Percentiles rank a stretch among this genome's conserved stretches.
These are phyloP conservation scores for Xenopus borealis DNA, from an alignment of 2,113 vertebrate genomes.

Conservation along the genomic window DNA sequence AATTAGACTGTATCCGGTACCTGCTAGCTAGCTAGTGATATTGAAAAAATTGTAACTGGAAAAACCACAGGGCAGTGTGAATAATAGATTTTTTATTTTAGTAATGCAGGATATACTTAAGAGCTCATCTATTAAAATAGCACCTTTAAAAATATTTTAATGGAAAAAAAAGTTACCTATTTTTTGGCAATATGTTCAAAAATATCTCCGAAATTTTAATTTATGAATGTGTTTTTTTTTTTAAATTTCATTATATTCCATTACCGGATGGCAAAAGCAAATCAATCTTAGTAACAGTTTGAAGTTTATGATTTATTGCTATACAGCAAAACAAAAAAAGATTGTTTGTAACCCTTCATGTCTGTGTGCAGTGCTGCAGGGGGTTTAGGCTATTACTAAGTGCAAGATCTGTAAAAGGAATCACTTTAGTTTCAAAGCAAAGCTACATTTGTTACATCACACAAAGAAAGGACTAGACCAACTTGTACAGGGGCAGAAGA, in stretches of 20 bases:
- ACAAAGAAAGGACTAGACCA: constrained; percentile 26
- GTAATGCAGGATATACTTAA: too few species aligned
- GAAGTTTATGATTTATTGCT: constrained; percentile 47
- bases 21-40: too few species aligned
- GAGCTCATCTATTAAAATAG: too few species aligned
- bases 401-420: constrained; percentile 57
- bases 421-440: constrained; percentile 59
- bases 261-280: constrained; percentile 38
- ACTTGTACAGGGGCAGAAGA: background rate
- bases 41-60: too few species aligned
- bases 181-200: background rate
- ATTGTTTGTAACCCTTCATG: constrained; percentile 51
- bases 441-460: constrained; percentile 55
- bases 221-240: constrained; percentile 13
- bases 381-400: constrained; percentile 56
- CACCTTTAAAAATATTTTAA: background rate
- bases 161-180: constrained; percentile 2
- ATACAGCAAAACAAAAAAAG: constrained; percentile 39
- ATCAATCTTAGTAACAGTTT: constrained; percentile 44
- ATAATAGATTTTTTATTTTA: too few species aligned
- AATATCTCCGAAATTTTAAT: constrained; percentile 7
- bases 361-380: constrained; percentile 54
- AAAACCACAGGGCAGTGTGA: too few species aligned
- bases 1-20: too few species aligned
- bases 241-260: constrained; percentile 28